Percentiles rank a stretch among this genome's conserved stretches.
These are phyloP conservation scores for Cydia strobilella DNA, from an alignment of 1,140 invertebrate genomes.

Conservation along the genomic window DNA sequence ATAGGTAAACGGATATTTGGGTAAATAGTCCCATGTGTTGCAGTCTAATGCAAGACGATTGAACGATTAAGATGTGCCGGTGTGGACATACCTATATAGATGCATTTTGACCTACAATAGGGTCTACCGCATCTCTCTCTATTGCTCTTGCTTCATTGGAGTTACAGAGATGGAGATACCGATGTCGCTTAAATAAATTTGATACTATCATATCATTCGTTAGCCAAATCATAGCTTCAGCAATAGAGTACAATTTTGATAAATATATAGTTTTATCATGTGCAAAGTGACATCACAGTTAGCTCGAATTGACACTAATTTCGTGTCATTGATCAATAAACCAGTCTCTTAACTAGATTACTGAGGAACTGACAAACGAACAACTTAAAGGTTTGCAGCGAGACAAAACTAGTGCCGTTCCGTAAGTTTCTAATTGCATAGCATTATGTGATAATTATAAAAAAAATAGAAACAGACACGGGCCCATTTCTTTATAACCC, in stretches of 20 bases:
- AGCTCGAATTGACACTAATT: slow-evolving; percentile 9
- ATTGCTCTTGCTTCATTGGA: too few species aligned
- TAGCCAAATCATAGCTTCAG: not conserved
- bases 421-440: not conserved
- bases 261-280: slow-evolving; percentile 6
- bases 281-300: slow-evolving; percentile 10
- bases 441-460: not conserved
- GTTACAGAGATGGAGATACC: too few species aligned
- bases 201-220: not conserved
- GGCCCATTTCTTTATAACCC: too few species aligned
- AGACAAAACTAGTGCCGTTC: not conserved
- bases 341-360: not conserved
- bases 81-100: too few species aligned
- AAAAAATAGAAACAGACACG: too few species aligned
- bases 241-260: not conserved
- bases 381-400: too few species aligned
- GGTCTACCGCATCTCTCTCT: too few species aligned
- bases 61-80: too few species aligned
- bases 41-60: too few species aligned
- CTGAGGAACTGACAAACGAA: not conserved
- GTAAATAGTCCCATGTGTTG: too few species aligned
- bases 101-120: too few species aligned
- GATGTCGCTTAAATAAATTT: not conserved
- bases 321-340: not conserved
- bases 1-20: too few species aligned